Evolutionary conservation across 2,113 vertebrate species (phyloP), one percentile per base, ranked within the genome.

Genomic region (Oceanites oceanicus): DNA sequence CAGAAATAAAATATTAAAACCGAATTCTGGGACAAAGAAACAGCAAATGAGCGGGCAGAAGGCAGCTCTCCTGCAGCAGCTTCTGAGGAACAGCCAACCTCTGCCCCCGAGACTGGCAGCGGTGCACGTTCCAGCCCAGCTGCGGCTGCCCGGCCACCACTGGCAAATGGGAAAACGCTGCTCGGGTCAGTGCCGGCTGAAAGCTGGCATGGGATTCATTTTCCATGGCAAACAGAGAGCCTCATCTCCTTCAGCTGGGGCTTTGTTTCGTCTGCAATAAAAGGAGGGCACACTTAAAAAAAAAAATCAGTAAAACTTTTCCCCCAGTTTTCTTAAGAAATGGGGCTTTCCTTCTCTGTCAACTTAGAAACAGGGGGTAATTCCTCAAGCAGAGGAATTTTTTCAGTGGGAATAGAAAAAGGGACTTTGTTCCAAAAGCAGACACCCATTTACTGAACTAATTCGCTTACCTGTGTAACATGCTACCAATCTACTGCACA

Each of bases 101-200:
- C 74, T 40, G 63, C 17, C 21, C 15, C 32, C 63, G 3, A 3
- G 20, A 15, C n/a, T 4, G 2, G 30, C 34, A 75, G 32, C 1
- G 1, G 9, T 0, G 4, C 32, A 6, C 1, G 2, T 8, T 40
- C 38, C 62, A 53, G 34, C 32, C 53, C 42, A 47, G 47, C 50
- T 27, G 34, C 3, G 2, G 53, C 70, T 44, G 52, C 71, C 22
- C 2, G 1, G 40, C 14, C 42, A 36, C 73, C 2, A 2, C 53
- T 19, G 75, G 55, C 38, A 25, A 45, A 20, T 0, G 5, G 52
- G 53, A 50, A 53, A 74, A n/a, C 5, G 3, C 11, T 0, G 1
- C 12, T 67, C 9, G 7, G 22, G 13, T 29, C 17, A 3, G 36
- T 30, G 34, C 27, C 0, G 14, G 36, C 8, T 30, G 11, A 29